Percentiles rank a stretch among this genome's conserved stretches.
Conservation (phyloP, 2,113 vertebrate genomes). For the Melanocharis versteri region DNA sequence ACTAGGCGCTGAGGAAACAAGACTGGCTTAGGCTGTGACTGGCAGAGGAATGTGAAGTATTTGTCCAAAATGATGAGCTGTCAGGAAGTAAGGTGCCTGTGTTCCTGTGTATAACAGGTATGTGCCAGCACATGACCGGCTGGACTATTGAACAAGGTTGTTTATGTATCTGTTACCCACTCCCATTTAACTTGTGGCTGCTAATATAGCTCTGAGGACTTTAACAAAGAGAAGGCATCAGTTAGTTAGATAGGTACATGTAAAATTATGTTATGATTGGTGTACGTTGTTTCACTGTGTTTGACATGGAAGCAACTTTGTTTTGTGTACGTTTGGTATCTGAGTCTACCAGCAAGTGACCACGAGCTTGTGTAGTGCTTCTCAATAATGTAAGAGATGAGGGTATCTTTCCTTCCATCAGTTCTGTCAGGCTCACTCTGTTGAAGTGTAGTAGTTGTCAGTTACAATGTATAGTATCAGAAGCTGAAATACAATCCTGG, state of each 20-base stretch:
- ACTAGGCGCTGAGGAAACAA: not conserved
- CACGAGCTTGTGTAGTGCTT: not conserved
- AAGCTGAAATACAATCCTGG: not conserved
- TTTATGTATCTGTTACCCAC: not conserved
- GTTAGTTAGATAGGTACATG: not conserved
- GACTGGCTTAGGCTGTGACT: conserved; percentile 32
- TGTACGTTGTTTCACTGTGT: not conserved
- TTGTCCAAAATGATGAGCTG: conserved; percentile 54
- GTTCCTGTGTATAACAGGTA: not conserved
- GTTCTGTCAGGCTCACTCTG: not conserved
- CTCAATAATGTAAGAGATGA: not conserved
- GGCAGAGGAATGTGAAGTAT: conserved; percentile 60
- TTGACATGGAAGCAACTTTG: not conserved
- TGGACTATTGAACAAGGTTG: not conserved
- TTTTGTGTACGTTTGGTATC: not conserved
- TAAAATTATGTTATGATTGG: not conserved
- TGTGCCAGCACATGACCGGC: not conserved
- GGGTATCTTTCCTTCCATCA: not conserved
- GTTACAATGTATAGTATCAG: not conserved
- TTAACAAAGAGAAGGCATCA: not conserved
- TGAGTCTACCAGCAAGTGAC: not conserved
- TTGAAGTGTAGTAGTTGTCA: not conserved
- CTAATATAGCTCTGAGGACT: not conserved
- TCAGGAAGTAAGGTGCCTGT: conserved; percentile 67
- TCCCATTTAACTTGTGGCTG: not conserved